Evolutionary conservation across 2,113 vertebrate species (phyloP).

Genomic region (Neolamprologus longior): DNA sequence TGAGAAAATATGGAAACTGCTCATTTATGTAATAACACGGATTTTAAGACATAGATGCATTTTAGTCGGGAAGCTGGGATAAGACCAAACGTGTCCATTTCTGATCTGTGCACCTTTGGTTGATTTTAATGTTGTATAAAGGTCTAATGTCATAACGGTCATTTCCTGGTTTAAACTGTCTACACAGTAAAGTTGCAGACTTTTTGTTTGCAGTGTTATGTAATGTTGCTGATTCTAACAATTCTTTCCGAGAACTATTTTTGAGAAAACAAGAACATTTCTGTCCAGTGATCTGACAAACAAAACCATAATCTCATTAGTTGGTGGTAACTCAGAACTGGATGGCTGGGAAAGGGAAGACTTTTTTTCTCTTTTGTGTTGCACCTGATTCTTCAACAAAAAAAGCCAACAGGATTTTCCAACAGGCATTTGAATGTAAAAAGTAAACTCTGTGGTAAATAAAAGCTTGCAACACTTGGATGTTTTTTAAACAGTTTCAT

Average conservation of each 20-base stretch:
- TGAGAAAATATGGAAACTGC: not conserved
- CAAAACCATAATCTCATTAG: not conserved
- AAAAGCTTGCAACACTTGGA: accelerated
- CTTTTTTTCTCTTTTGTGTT: not conserved
- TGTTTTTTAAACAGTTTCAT: not conserved
- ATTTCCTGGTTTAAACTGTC: not conserved
- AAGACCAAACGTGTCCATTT: not conserved
- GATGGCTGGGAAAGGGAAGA: not conserved
- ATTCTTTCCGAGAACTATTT: not conserved
- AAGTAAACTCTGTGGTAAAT: not conserved
- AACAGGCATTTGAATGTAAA: not conserved
- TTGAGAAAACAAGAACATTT: not conserved
- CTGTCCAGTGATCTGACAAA: not conserved
- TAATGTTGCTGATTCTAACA: accelerated
- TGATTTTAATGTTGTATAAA: not conserved
- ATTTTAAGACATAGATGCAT: not conserved
- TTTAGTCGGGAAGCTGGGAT: not conserved
- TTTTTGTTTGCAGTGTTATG: not conserved
- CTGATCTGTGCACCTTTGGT: not conserved
- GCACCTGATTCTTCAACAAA: not conserved
- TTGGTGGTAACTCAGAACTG: not conserved
- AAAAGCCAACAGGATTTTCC: not conserved
- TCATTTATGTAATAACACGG: not conserved
- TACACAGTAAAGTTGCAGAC: not conserved
- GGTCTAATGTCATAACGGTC: not conserved